A percentile compares a stretch with the other conserved stretches of the same genome.
Conservation (phyloP, 2,113 vertebrate genomes). For the Sander lucioperca region DNA sequence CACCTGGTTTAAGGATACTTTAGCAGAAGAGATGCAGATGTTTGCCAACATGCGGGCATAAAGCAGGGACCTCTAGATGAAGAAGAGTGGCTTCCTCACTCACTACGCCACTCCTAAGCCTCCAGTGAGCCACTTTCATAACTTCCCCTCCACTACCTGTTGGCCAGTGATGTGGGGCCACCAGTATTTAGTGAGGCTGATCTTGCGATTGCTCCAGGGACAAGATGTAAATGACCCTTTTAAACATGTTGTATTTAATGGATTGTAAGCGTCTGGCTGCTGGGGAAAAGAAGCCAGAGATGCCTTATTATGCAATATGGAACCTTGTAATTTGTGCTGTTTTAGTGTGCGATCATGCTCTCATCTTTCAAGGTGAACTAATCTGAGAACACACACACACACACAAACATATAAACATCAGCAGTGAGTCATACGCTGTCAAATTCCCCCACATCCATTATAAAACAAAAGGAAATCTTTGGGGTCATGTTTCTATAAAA, state of each 20-base stretch:
- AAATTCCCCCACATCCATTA: slow-evolving; percentile 17
- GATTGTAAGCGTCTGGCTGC: slow-evolving; percentile 36
- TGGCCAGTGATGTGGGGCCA: slow-evolving; percentile 17
- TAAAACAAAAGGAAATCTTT: slow-evolving; percentile 36
- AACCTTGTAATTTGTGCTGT: slow-evolving; percentile 51
- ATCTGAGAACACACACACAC: slow-evolving; percentile 30
- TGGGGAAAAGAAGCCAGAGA: slow-evolving; percentile 15
- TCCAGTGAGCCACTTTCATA: slow-evolving; percentile 1
- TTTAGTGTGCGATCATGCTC: slow-evolving; percentile 25
- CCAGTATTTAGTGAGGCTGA: slow-evolving; percentile 55
- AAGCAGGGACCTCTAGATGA: slow-evolving; percentile 6
- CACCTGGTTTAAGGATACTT: slow-evolving; percentile 26
- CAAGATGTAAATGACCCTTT: slow-evolving; percentile 42
- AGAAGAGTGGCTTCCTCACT: slow-evolving; percentile 5
- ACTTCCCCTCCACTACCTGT: slow-evolving; percentile 35
- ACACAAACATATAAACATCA: slow-evolving; percentile 16
- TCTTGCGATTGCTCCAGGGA: slow-evolving; percentile 39
- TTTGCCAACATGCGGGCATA: slow-evolving; percentile 10
- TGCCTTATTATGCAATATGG: slow-evolving; percentile 32
- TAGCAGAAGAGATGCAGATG: slow-evolving; percentile 18
- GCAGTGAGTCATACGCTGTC: slow-evolving; percentile 30
- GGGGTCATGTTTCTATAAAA: slow-evolving; percentile 39
- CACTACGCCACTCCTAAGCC: background rate
- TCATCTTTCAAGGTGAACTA: slow-evolving; percentile 24
- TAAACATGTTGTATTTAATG: slow-evolving; percentile 48